Evolutionary conservation across 2,797 vertebrate species (phyloP).

Genomic region (Galagoides demidoff): DNA sequence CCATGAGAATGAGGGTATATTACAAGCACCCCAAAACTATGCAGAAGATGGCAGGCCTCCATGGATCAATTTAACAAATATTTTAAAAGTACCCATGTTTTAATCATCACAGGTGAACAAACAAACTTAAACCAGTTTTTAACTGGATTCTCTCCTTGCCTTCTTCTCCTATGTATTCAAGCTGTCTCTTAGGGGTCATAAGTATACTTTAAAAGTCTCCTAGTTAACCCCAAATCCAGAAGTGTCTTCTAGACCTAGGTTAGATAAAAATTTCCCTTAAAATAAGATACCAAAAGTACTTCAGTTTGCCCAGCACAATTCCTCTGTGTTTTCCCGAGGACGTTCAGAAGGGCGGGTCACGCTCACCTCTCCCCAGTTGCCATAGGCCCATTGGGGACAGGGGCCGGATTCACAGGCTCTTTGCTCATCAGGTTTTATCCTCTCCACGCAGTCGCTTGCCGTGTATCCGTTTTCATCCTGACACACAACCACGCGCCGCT

Average conservation of each 20-base stretch:
- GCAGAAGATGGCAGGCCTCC: neutral
- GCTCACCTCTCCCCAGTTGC: conserved; percentile 98
- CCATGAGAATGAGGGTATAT: neutral
- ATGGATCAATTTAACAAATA: neutral
- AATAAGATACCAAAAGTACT: neutral
- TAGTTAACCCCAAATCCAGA: neutral
- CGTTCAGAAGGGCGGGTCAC: rapidly evolving
- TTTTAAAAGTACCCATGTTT: neutral
- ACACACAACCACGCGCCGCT: conserved; percentile 97
- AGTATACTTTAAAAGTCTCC: neutral
- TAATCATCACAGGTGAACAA: neutral
- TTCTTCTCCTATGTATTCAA: neutral
- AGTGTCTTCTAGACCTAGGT: neutral
- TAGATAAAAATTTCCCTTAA: neutral
- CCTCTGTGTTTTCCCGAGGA: neutral
- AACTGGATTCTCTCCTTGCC: neutral
- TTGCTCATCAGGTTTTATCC: conserved; percentile 93
- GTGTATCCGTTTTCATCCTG: conserved; percentile 98
- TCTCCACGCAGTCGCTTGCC: conserved; percentile 94
- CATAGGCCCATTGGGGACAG: conserved; percentile 97
- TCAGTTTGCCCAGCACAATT: neutral
- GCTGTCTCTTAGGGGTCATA: neutral
- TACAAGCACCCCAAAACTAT: neutral
- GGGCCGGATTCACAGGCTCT: conserved; percentile 96
- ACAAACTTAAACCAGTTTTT: neutral